Conservation (phyloP, 2,888 invertebrate species). For the Deilephila elpenor region DNA sequence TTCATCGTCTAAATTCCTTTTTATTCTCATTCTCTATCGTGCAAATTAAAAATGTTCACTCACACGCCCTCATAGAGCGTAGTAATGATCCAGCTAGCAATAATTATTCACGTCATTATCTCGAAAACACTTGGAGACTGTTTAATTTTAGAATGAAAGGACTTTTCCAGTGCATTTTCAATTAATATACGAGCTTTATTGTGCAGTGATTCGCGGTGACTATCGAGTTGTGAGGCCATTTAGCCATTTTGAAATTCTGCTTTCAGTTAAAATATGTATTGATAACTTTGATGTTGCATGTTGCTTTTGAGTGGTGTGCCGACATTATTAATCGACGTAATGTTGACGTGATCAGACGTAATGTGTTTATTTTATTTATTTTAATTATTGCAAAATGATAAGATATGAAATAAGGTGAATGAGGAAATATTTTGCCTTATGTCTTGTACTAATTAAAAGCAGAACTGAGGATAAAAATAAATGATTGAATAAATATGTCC, state of each 20-base stretch:
- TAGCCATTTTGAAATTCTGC: neutral
- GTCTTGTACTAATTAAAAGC: too few species aligned
- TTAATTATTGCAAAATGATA: too few species aligned
- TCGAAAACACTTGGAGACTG: constrained; percentile 14
- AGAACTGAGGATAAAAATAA: too few species aligned
- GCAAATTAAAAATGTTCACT: constrained; percentile 25
- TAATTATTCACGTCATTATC: constrained; percentile 25
- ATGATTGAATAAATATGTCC: too few species aligned
- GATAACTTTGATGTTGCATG: too few species aligned
- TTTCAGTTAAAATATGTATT: neutral
- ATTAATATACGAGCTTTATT: constrained; percentile 4
- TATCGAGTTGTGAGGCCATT: neutral
- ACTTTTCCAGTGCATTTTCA: constrained; percentile 19
- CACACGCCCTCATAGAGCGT: neutral
- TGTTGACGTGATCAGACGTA: too few species aligned
- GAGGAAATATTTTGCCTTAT: too few species aligned
- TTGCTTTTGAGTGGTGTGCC: too few species aligned
- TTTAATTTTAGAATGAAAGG: constrained; percentile 18
- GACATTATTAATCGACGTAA: too few species aligned
- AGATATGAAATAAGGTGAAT: too few species aligned
- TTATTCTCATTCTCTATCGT: constrained; percentile 15
- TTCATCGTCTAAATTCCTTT: constrained; percentile 17
- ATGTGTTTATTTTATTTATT: too few species aligned
- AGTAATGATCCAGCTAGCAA: constrained; percentile 13
- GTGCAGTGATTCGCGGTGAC: neutral